Percentiles rank a stretch among this genome's conserved stretches.
phyloP scores from a whole-genome alignment of 35 echinoderm and acorn worm genomes.

The Strongylocentrotus purpuratus region DNA sequence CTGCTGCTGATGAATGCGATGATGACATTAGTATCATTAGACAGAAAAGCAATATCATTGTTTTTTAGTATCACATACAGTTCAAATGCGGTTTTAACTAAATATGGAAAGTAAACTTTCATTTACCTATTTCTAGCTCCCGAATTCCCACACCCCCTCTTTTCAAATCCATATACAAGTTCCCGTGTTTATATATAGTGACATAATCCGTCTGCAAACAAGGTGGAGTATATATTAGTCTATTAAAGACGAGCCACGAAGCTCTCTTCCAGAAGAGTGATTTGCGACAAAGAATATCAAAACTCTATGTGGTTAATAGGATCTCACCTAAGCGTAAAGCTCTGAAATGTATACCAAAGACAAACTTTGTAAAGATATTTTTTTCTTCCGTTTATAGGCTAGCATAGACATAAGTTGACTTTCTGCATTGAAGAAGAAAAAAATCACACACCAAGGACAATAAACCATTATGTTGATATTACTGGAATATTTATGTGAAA shows the following conservation, averaged over 20 bases:
- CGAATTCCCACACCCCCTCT: neutral
- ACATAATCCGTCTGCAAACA: neutral
- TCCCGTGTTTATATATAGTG: neutral
- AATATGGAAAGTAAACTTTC: neutral
- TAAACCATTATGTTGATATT: neutral
- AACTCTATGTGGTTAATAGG: neutral
- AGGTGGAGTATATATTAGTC: neutral
- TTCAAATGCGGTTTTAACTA: neutral
- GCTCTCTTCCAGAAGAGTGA: neutral
- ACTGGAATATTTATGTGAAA: neutral
- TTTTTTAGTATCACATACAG: neutral
- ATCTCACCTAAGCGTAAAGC: neutral
- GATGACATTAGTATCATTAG: neutral
- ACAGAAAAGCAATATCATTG: neutral
- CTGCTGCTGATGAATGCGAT: neutral
- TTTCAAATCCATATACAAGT: neutral
- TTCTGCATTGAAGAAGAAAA: neutral
- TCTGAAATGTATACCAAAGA: no score
- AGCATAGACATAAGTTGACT: neutral
- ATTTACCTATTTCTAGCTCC: neutral
- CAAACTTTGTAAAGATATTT: no score
- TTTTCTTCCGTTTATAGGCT: no score
- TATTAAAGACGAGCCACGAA: neutral
- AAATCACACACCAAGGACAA: neutral
- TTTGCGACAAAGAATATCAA: neutral